phyloP scores from a whole-genome alignment of 2,888 invertebrate genomes.

The Nemotelus nigrinus region DNA sequence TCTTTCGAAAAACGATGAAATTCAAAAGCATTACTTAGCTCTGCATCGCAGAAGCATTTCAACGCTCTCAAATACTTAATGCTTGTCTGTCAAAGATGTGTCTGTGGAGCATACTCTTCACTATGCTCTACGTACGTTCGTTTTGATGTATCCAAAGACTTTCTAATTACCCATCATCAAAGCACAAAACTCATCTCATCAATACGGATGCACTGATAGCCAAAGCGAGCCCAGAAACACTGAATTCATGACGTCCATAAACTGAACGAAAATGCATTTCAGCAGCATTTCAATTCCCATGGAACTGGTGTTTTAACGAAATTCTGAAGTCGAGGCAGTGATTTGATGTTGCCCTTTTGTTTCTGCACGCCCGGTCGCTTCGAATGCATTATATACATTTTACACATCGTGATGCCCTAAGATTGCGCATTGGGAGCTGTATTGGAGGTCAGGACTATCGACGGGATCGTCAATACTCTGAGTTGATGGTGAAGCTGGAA shows the following conservation, averaged over 20 bases:
- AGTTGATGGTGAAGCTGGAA: not conserved
- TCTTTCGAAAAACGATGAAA: not conserved
- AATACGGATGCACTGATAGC: conserved; percentile 18
- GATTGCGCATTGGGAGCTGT: not conserved
- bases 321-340: not conserved
- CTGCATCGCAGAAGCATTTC: conserved; percentile 4
- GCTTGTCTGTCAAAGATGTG: not conserved
- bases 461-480: not conserved
- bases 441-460: not conserved
- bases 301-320: not conserved
- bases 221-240: not conserved
- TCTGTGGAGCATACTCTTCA: not conserved
- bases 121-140: not conserved
- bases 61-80: not conserved
- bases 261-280: conserved; percentile 25
- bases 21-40: conserved; percentile 10
- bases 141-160: not conserved
- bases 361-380: not conserved
- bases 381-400: conserved; percentile 7
- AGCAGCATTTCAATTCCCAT: conserved; percentile 29
- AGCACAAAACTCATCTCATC: not conserved
- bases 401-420: not conserved
- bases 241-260: conserved; percentile 22
- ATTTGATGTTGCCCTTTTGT: not conserved
- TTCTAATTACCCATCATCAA: conserved; percentile 34